Conservation (phyloP, 2,797 vertebrate genomes). For the Erithacus rubecula region DNA sequence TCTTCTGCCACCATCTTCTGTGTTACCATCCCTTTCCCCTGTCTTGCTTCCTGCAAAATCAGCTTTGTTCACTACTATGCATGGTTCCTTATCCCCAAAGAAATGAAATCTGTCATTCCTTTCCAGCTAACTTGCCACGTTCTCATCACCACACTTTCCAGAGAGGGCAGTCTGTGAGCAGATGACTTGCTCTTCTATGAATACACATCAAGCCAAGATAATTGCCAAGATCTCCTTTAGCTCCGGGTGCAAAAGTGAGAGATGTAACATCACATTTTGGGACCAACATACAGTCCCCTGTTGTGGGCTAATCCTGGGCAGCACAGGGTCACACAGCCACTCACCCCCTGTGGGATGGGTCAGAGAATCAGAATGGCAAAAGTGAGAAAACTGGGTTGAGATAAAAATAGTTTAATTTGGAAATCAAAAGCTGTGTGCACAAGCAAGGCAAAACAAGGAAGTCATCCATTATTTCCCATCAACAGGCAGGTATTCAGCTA, state of each 20-base stretch:
- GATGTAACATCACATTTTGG: not conserved
- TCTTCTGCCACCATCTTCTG: not conserved
- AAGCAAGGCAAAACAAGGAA: not conserved
- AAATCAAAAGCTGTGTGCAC: not conserved
- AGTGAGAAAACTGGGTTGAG: not conserved
- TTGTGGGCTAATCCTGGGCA: not conserved
- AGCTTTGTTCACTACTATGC: not conserved
- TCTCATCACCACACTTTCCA: not conserved
- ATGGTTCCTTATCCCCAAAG: not conserved
- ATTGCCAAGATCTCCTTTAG: not conserved
- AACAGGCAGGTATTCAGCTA: not conserved
- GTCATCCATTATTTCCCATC: not conserved
- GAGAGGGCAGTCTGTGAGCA: not conserved
- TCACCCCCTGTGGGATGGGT: fast-evolving
- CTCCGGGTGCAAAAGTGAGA: not conserved
- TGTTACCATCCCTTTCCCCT: not conserved
- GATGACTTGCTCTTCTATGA: not conserved
- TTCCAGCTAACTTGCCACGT: not conserved
- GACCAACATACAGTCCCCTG: not conserved
- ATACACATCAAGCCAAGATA: not conserved
- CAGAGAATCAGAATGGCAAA: not conserved
- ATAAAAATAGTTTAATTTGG: not conserved
- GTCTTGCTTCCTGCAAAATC: not conserved
- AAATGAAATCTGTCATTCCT: not conserved
- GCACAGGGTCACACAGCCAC: not conserved